Conservation (phyloP, 1,140 invertebrate species). For the Macrotrachela quadricornifera region DNA sequence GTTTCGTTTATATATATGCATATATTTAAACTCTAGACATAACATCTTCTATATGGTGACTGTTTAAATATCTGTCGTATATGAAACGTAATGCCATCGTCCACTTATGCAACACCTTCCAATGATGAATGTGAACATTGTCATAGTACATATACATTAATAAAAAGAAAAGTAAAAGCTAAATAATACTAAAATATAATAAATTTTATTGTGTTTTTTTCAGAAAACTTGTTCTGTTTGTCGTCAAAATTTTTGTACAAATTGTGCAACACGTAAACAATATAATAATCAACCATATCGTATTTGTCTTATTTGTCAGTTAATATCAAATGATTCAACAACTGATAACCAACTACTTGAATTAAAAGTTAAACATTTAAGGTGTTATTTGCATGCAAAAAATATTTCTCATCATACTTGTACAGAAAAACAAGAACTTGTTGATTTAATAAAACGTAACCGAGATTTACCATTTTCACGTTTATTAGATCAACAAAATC, state of each 20-base stretch:
- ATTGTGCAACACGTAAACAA: conserved; percentile 14
- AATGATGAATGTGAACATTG: too few species aligned
- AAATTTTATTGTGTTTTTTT: conserved; percentile 7
- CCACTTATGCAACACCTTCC: too few species aligned
- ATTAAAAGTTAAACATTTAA: conserved; percentile 25
- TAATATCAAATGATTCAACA: conserved; percentile 17
- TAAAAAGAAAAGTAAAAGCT: too few species aligned
- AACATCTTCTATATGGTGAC: too few species aligned
- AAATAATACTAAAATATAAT: not conserved
- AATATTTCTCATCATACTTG: conserved; percentile 20
- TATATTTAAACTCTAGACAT: too few species aligned
- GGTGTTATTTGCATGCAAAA: conserved; percentile 16
- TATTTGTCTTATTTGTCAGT: conserved; percentile 20
- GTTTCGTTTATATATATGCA: too few species aligned
- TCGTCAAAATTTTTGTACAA: conserved; percentile 17
- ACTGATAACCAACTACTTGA: conserved; percentile 17
- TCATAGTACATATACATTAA: too few species aligned
- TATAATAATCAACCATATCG: conserved; percentile 7
- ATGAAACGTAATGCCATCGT: too few species aligned
- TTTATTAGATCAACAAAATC: not conserved
- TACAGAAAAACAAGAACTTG: conserved; percentile 24
- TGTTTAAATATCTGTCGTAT: too few species aligned
- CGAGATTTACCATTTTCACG: conserved; percentile 1
- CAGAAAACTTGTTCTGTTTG: conserved; percentile 24
- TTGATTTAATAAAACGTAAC: conserved; percentile 20